These are phyloP conservation scores for Perca fluviatilis DNA, from an alignment of 2,113 vertebrate species.

Conservation along the genomic window DNA sequence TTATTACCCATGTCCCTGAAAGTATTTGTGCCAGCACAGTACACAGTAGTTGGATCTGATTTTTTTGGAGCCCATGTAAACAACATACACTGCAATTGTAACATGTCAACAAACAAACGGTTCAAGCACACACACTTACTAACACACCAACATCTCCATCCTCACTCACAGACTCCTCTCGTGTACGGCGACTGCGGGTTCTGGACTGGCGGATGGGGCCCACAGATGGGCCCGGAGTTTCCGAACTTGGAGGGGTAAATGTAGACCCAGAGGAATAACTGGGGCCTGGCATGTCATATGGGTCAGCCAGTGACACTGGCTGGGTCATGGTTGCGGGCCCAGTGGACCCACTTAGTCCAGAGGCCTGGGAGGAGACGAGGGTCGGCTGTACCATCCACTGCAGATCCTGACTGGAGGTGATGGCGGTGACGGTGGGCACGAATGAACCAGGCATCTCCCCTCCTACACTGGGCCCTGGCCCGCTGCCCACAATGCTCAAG, in stretches of 20 bases:
- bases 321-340: conserved; percentile 84
- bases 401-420: conserved; percentile 97
- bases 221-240: conserved; percentile 81
- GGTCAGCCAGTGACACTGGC: conserved; percentile 87
- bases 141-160: conserved; percentile 85
- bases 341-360: conserved; percentile 86
- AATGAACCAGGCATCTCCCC: conserved; percentile 96
- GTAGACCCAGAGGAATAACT: conserved; percentile 89
- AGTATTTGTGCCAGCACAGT: conserved; percentile 14
- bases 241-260: conserved; percentile 80
- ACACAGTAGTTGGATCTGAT: neutral
- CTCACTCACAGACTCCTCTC: conserved; percentile 92
- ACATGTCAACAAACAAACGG: conserved; percentile 61
- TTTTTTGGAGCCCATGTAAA: neutral
- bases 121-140: conserved; percentile 80
- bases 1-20: neutral
- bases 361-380: conserved; percentile 95
- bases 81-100: conserved; percentile 23
- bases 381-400: conserved; percentile 98
- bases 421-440: conserved; percentile 97
- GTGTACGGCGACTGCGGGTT: conserved; percentile 86
- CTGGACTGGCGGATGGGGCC: conserved; percentile 86
- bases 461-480: conserved; percentile 79
- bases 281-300: conserved; percentile 93
- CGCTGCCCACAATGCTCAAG: conserved; percentile 81